Percentiles rank a stretch among this genome's conserved stretches.
Conservation (phyloP, 2,888 invertebrate genomes). For the Hoplodrina blanda region DNA sequence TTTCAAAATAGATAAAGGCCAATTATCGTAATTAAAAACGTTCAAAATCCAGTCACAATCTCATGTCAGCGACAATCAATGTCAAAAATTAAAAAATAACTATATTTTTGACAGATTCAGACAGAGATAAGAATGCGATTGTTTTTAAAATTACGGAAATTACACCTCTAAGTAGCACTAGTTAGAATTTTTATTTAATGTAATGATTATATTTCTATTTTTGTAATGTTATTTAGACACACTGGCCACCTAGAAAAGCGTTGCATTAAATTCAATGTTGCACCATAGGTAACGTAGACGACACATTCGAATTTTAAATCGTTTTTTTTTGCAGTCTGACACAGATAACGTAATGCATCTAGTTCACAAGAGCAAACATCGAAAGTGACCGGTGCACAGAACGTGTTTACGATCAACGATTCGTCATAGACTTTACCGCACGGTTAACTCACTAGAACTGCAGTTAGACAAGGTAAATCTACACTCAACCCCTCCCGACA, state of each 20-base stretch:
- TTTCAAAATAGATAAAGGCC: constrained; percentile 10
- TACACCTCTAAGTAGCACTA: not conserved
- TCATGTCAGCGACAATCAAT: too few relatives aligned
- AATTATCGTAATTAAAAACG: too few relatives aligned
- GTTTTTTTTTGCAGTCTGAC: constrained; percentile 28
- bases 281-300: not conserved
- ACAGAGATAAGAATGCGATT: too few relatives aligned
- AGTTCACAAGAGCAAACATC: constrained; percentile 55
- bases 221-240: not conserved
- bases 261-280: too few relatives aligned
- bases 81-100: too few relatives aligned
- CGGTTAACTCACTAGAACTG: constrained; percentile 43
- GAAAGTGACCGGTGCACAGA: constrained; percentile 59
- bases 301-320: constrained; percentile 41
- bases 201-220: too few relatives aligned
- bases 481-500: constrained; percentile 60
- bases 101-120: too few relatives aligned
- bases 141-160: too few relatives aligned
- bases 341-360: constrained; percentile 40
- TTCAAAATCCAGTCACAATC: too few relatives aligned
- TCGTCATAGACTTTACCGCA: constrained; percentile 58
- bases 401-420: constrained; percentile 54
- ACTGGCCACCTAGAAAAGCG: constrained; percentile 36
- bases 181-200: not conserved
- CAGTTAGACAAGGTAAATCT: constrained; percentile 32